Evolutionary conservation across 2,888 invertebrate genomes (phyloP), one percentile per base, ranked within the genome.

Genomic region (Rhamphomyia laevipes): DNA sequence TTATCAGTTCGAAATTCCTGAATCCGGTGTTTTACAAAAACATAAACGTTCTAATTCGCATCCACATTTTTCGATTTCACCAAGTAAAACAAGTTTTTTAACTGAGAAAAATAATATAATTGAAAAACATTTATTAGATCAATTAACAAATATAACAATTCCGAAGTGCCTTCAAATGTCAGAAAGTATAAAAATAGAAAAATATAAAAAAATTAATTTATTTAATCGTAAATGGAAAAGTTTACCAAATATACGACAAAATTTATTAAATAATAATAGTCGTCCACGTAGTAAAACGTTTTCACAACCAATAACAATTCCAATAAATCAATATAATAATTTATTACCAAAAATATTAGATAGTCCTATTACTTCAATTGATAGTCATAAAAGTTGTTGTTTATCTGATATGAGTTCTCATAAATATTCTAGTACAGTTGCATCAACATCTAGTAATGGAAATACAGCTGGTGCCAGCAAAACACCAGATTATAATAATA

Each of bases 1-100:
- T 38, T 71, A 71, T 60, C 46, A 18, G 11, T 30, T n/a, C 3
- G 12, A n/a, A 21, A 42, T n/a, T n/a, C 27, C 13, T n/a, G 3
- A 2, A n/a, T 27, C 15, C 10, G n/a, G n/a, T 13, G 15, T 15
- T 2, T 10, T 10, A 27, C 13, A n/a, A 13, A 69, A 67, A 49
- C 69, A 71, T 47, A 74, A 72, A 57, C 64, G 70, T 48, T 76
- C 77, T 49, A 66, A 73, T 54, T 71, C 78, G 31, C 76, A 77
- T 59, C 75, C 76, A 4, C 77, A 77, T 27, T 74, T 76, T 55
- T 77, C 76, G 17, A 59, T 65, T n/a, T 59, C 61, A 5, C 57
- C 59, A 43, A 38, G 41, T 33, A 48, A 46, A 16, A 53, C 51
- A 31, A 52, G 55, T 57, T 4, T 51, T 3, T 38, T 46, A 54